A percentile compares a stretch with the other conserved stretches of the same genome.
Evolutionary conservation across 2,797 vertebrate genomes (phyloP).

Genomic region (Sparidentex hasta): DNA sequence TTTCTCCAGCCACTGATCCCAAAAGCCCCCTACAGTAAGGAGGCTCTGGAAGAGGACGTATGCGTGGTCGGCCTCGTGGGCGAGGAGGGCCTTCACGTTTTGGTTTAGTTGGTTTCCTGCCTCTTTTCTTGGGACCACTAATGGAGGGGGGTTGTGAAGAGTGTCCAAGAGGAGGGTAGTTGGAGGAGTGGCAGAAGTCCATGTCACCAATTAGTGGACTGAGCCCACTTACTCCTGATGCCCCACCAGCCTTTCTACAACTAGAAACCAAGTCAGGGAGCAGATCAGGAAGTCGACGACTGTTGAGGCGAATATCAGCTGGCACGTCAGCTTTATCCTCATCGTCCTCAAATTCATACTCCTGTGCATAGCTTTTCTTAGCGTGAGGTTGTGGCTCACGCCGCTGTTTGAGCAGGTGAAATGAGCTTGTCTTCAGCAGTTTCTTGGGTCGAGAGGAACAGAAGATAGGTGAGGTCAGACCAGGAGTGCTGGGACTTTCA

Average conservation of each 20-base stretch:
- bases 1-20: constrained; percentile 85
- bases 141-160: constrained; percentile 79
- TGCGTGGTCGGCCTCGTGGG: constrained; percentile 91
- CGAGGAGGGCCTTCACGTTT: constrained; percentile 93
- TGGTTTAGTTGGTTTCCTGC: constrained; percentile 93
- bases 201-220: constrained; percentile 90
- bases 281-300: constrained; percentile 87
- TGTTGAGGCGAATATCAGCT: constrained; percentile 94
- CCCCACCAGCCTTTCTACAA: constrained; percentile 85
- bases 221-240: constrained; percentile 79
- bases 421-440: constrained; percentile 93
- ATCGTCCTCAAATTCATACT: constrained; percentile 94
- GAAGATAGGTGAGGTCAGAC: constrained; percentile 90
- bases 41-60: constrained; percentile 89
- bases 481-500: constrained; percentile 70
- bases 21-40: constrained; percentile 82
- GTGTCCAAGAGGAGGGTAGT: constrained; percentile 79
- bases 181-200: constrained; percentile 87
- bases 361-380: constrained; percentile 93
- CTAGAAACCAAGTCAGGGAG: constrained; percentile 94
- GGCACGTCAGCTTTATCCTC: constrained; percentile 93
- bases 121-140: constrained; percentile 90
- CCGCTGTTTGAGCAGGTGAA: constrained; percentile 91
- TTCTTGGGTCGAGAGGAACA: constrained; percentile 95
- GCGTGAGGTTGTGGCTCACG: constrained; percentile 85